These are phyloP conservation scores for Lepisosteus oculatus DNA, from an alignment of 2,113 vertebrate species.

Conservation along the genomic window DNA sequence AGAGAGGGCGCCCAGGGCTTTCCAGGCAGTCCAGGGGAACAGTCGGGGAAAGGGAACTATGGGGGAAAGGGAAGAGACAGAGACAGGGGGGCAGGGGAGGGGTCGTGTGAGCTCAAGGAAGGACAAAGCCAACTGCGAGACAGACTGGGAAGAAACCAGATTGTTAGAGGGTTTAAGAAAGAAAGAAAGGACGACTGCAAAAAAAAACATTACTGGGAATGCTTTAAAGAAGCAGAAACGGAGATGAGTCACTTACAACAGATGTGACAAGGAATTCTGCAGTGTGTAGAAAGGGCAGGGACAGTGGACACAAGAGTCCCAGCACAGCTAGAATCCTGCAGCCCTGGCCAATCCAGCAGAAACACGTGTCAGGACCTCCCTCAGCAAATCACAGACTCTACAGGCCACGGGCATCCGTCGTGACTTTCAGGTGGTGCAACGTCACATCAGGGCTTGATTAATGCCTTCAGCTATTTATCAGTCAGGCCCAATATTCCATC, in stretches of 20 bases:
- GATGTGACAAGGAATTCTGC: constrained; percentile 71
- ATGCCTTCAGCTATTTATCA: too few relatives aligned
- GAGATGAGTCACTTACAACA: constrained; percentile 70
- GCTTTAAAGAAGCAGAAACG: constrained; percentile 33
- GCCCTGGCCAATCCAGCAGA: constrained; percentile 57
- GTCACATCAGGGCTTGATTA: too few relatives aligned
- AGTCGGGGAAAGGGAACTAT: constrained; percentile 44
- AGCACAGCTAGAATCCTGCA: constrained; percentile 55
- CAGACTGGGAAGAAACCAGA: background rate
- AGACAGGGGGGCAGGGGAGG: constrained; percentile 10
- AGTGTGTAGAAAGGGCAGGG: constrained; percentile 57
- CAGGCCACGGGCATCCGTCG: constrained; percentile 31
- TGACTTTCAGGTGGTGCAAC: too few relatives aligned
- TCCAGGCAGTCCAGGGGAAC: constrained; percentile 51
- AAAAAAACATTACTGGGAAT: constrained; percentile 29
- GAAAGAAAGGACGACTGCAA: constrained; percentile 36
- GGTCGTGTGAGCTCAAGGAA: background rate
- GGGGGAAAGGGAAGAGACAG: constrained; percentile 28
- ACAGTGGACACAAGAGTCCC: constrained; percentile 55
- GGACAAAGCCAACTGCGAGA: constrained; percentile 19
- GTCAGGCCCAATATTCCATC: too few relatives aligned
- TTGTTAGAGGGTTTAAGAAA: constrained; percentile 57
- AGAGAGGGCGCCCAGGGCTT: constrained; percentile 53
- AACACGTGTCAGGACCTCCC: constrained; percentile 26
- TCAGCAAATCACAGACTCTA: constrained; percentile 38